Evolutionary conservation across 2,113 vertebrate species (phyloP), one percentile per base, ranked within the genome.

Genomic region (Silurus meridionalis): DNA sequence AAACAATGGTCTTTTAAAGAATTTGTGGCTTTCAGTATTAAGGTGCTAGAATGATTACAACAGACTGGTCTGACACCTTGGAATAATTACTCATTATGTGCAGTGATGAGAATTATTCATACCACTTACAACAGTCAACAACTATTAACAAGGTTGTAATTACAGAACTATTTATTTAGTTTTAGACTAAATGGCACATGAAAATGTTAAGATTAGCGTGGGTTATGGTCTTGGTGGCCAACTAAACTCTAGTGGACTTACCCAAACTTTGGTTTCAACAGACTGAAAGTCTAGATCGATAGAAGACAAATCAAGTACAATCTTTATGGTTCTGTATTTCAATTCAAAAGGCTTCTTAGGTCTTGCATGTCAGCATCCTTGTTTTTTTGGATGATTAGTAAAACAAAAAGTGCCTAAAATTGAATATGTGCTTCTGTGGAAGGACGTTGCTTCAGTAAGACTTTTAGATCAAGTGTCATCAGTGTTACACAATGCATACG

Each of bases 1-100:
- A n/a, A 46, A 79, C 21, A 25, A 58, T 66, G 7, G 78, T 78
- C 58, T 55, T 53, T 83, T 77, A 57, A 87, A 19, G 57, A 79
- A 84, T n/a, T 85, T 87, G 82, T 58, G 52, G 80, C n/a, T 64
- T 64, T 21, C 46, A 9, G 52, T 71, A 67, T 71, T 71, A 63
- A 71, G 63, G 57, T 83, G 72, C 17, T 55, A 55, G 74, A 74
- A 14, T 63, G 37, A 15, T n/a, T 46, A 28, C 19, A 28, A 50
- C 8, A 23, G 28, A 6, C 67, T 52, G 69, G 19, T 74, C 48
- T 52, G 71, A 5, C 50, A 75, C 48, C 48, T 52, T 23, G 72
- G 72, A 52, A 72, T 71, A 17, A 48, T 48, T 9, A 4, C 84
- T 84, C 82, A 89, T 67, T 86, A 15, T 63, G 25, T 25, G 58